phyloP scores from a whole-genome alignment of 1,140 invertebrate genomes.

The Leptonema lineaticorne region DNA sequence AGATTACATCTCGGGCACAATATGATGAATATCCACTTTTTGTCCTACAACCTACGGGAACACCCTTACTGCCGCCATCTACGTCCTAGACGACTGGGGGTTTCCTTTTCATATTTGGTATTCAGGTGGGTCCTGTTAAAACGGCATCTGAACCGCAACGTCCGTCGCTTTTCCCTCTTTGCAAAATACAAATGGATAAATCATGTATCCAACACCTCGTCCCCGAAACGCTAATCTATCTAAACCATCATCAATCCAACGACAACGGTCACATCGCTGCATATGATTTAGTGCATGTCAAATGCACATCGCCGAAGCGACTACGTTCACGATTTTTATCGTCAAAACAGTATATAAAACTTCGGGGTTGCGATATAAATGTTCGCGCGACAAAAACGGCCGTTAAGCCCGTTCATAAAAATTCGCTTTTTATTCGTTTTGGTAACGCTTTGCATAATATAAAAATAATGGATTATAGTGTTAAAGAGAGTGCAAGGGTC shows the following conservation, averaged over 20 bases:
- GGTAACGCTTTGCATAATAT: background rate
- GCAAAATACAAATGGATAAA: conserved; percentile 33
- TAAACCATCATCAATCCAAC: conserved; percentile 26
- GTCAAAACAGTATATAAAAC: conserved; percentile 11
- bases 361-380: background rate
- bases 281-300: conserved; percentile 16
- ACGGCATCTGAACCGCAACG: background rate
- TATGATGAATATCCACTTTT: conserved; percentile 19
- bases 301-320: conserved; percentile 8
- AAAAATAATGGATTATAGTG: conserved; percentile 5
- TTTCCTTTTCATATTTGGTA: conserved; percentile 25
- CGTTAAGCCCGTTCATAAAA: conserved; percentile 23
- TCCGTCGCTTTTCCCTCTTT: background rate
- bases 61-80: too few species aligned
- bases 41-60: too few species aligned
- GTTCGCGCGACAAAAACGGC: too few species aligned
- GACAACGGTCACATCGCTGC: background rate
- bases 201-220: conserved; percentile 28
- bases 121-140: conserved; percentile 15
- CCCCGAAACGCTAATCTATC: conserved; percentile 12
- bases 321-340: conserved; percentile 4
- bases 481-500: background rate
- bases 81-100: too few species aligned
- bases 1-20: background rate
- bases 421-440: conserved; percentile 10